phyloP scores from a whole-genome alignment of 2,113 vertebrate species.

The Heterotilapia buettikoferi region DNA sequence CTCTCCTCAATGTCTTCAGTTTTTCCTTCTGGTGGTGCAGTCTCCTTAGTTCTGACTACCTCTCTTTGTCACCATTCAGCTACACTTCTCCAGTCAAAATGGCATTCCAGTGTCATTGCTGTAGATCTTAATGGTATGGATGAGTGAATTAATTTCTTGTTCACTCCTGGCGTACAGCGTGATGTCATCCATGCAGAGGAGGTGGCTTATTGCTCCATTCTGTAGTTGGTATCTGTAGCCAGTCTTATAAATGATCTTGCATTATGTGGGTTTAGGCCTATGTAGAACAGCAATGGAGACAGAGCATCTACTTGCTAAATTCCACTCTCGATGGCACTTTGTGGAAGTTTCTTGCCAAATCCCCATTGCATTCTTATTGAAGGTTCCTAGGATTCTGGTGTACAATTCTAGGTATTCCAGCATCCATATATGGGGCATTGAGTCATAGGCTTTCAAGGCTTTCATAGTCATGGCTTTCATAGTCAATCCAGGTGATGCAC shows the following conservation, averaged over 20 bases:
- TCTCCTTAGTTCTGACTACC: too few species aligned
- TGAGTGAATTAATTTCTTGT: too few species aligned
- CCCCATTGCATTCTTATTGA: neutral
- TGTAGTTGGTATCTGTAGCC: too few species aligned
- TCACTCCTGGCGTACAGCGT: too few species aligned
- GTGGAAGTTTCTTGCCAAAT: neutral
- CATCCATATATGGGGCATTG: neutral
- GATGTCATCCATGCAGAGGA: too few species aligned
- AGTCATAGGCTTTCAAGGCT: neutral
- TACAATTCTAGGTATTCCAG: neutral
- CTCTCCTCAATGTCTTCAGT: too few species aligned
- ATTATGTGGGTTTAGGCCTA: neutral
- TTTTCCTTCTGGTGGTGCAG: too few species aligned
- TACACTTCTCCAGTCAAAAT: too few species aligned
- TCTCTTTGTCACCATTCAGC: too few species aligned
- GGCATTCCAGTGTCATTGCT: too few species aligned
- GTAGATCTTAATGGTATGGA: too few species aligned
- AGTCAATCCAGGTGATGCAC: neutral
- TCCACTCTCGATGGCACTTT: neutral
- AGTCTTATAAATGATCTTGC: neutral
- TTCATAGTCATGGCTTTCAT: neutral
- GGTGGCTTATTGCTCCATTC: too few species aligned
- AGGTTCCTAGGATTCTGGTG: neutral
- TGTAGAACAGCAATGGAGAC: neutral
- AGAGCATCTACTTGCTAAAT: neutral